Evolutionary conservation across 2,113 vertebrate species (phyloP), one percentile per base, ranked within the genome.

Genomic region (Rhinopomastus cyanomelas): DNA sequence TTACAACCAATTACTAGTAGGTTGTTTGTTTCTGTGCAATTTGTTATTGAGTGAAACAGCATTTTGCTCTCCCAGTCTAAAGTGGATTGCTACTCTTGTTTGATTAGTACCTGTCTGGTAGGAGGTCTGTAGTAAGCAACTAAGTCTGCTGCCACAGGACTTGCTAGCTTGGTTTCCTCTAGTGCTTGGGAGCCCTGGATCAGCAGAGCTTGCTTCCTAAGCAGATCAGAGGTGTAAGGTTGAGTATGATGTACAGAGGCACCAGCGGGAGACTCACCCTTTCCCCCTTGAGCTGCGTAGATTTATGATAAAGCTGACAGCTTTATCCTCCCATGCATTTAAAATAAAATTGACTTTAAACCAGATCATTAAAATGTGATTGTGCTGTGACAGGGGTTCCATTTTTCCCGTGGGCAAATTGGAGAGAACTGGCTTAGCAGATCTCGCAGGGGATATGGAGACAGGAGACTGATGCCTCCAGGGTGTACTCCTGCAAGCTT

Each of bases 31-130:
- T 69, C 78, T 53, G 25, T 46, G 49, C 48, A 52, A 67, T 81
- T 83, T 87, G 57, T 78, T 60, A 85, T 44, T 69, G 44, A 87
- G 36, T 30, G 44, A 57, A 83, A 42, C n/a, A 79, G 52, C 29
- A 87, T 87, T 88, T 48, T 34, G 29, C 16, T 76, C 36, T 36
- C 15, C 53, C 32, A 93, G 78, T 37, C 55, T 87, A 34, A 59
- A 85, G 66, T 46, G 21, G 39, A 49, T 75, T 72, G 39, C 57
- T 68, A 65, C 48, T 32, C 57, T 71, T 57, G 73, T 72, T 26
- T 90, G 72, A 93, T 92, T 93, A 95, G 89, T 78, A 27, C 23
- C 34, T 36, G 23, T 39, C 51, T 67, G 27, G 79, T 37, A n/a
- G 69, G 57, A 89, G 59, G 85, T 57, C 49, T 1, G 18, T 49